phyloP scores from a whole-genome alignment of 2,113 vertebrate species.

The Melanostigma gelatinosum region DNA sequence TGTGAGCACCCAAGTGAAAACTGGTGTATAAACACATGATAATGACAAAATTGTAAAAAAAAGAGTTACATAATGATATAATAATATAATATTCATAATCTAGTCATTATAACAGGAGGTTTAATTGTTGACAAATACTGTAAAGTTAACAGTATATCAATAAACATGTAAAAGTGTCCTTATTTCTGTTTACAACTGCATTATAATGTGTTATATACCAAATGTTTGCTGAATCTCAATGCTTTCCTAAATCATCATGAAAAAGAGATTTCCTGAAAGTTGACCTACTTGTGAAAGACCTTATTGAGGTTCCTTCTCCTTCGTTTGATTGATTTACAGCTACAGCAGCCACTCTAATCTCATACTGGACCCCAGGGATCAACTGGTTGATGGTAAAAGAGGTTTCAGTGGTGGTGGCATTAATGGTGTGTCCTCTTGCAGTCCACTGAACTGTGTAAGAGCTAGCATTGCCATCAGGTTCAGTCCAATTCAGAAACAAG shows the following conservation, averaged over 20 bases:
- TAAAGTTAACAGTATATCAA: no score
- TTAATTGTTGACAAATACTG: no score
- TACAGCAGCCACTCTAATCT: conserved; percentile 34
- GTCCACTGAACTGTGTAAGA: conserved; percentile 26
- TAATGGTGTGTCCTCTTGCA: rapidly evolving
- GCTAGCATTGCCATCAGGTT: conserved; percentile 34
- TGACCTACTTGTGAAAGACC: conserved; percentile 19
- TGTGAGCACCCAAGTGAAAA: no score
- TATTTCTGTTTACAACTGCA: no score
- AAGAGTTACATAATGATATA: no score
- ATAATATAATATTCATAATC: no score
- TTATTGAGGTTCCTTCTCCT: neutral
- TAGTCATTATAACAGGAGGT: no score
- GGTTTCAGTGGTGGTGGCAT: neutral
- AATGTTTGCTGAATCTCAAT: no score
- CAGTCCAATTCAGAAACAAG: conserved; percentile 34
- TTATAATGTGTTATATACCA: no score
- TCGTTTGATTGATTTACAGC: neutral
- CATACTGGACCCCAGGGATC: conserved; percentile 7
- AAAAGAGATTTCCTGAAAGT: neutral
- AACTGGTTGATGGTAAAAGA: neutral
- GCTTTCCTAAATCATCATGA: neutral
- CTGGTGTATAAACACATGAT: no score
- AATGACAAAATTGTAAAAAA: no score
- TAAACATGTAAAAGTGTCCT: no score